These are phyloP conservation scores for Silurus glanis DNA, from an alignment of 2,113 vertebrate species.

Conservation along the genomic window DNA sequence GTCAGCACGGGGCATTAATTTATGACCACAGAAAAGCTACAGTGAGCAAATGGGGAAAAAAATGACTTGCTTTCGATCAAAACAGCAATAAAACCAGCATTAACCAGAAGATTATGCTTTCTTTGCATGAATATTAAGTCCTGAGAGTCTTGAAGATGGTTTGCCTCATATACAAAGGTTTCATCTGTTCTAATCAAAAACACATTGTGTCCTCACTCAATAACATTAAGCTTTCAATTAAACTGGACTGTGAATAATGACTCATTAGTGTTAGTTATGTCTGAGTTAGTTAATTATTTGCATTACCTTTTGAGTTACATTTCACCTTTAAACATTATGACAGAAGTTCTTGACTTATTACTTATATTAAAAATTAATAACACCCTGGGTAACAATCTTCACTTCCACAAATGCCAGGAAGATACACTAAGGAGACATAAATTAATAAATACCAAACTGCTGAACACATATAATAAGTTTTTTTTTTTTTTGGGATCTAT, in stretches of 20 bases:
- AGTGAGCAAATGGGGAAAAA: neutral
- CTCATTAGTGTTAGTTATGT: neutral
- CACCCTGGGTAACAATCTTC: neutral
- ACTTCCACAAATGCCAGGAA: neutral
- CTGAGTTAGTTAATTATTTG: neutral
- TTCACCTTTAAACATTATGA: neutral
- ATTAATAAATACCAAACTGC: conserved; percentile 14
- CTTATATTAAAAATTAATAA: neutral
- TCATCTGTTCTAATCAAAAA: conserved; percentile 6
- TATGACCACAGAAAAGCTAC: neutral
- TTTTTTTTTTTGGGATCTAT: neutral
- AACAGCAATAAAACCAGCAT: neutral
- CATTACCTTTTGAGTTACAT: neutral
- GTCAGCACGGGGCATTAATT: conserved; percentile 7
- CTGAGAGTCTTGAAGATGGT: neutral
- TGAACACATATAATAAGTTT: neutral
- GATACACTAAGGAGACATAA: neutral
- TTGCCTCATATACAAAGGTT: neutral
- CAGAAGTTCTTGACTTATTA: neutral
- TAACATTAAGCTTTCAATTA: neutral
- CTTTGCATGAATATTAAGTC: neutral
- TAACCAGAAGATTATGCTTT: neutral
- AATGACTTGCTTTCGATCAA: neutral
- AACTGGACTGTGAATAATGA: neutral
- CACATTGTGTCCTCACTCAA: neutral